Conservation (phyloP, 2,113 vertebrate genomes). For the Brachirus orientalis region DNA sequence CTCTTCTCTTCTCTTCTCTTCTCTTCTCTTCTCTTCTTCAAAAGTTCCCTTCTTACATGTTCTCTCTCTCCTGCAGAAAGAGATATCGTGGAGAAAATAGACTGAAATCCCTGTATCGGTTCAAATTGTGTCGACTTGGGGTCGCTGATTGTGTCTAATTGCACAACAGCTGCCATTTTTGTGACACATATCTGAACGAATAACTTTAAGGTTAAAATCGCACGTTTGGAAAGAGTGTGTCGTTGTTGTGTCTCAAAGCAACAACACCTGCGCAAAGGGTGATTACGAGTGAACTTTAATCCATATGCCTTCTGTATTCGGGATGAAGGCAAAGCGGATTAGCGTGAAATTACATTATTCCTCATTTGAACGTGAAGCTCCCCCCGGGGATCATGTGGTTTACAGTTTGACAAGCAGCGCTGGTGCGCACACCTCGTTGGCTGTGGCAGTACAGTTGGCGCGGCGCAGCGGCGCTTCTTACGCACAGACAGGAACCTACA, state of each 20-base stretch:
- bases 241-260: background rate
- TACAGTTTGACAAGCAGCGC: constrained; percentile 33
- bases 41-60: constrained; percentile 46
- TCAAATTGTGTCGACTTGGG: background rate
- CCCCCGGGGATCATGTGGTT: constrained; percentile 28
- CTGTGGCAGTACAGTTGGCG: constrained; percentile 45
- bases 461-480: constrained; percentile 66
- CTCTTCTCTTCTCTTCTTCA: constrained; percentile 21
- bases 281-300: constrained; percentile 27
- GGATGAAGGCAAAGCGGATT: constrained; percentile 55
- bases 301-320: constrained; percentile 34
- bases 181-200: background rate
- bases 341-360: constrained; percentile 55
- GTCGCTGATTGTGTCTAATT: background rate
- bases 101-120: background rate
- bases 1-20: constrained; percentile 20
- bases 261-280: constrained; percentile 33
- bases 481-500: constrained; percentile 32
- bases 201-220: background rate
- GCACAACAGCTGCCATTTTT: background rate
- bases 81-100: background rate
- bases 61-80: constrained; percentile 23
- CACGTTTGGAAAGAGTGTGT: background rate
- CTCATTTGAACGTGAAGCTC: constrained; percentile 38
- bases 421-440: constrained; percentile 29